Evolutionary conservation across 1,140 invertebrate species (phyloP).

Genomic region (silkworm (Bombyx mori)): ASM3026992v2 NC_085108.1:7224501-7225000

Average conservation of each 20-base stretch:
- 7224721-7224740: background rate
- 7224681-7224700: background rate
- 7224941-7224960: background rate
- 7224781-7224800: background rate
- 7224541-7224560: background rate
- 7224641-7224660: background rate
- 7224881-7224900: constrained; percentile 2
- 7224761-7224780: constrained; percentile 4
- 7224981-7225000: constrained; percentile 5
- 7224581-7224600: background rate
- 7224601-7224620: constrained; percentile 1
- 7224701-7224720: background rate
- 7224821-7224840: background rate
- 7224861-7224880: background rate
- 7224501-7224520: background rate
- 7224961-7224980: background rate
- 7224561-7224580: no score
- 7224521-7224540: background rate
- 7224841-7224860: background rate
- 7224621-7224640: background rate
- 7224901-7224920: background rate
- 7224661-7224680: background rate
- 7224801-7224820: background rate
- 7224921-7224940: background rate
- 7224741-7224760: background rate